A percentile compares a stretch with the other conserved stretches of the same genome.
phyloP scores from a whole-genome alignment of 2,888 invertebrate species.

The Phymatocera aterrima region DNA sequence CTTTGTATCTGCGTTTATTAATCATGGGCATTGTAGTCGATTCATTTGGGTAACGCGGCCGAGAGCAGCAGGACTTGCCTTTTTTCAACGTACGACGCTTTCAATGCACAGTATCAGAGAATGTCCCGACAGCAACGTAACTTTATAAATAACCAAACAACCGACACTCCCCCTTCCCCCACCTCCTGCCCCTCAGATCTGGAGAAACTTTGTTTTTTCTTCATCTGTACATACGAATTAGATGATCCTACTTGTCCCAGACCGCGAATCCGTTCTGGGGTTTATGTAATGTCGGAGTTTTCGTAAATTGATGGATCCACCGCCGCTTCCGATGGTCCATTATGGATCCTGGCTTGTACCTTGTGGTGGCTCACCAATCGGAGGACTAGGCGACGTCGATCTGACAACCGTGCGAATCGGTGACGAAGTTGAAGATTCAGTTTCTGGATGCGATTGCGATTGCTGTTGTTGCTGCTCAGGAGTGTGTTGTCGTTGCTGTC shows the following conservation, averaged over 20 bases:
- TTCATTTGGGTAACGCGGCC: neutral
- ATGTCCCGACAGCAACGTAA: conserved; percentile 9
- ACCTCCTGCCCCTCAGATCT: neutral
- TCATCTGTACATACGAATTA: conserved; percentile 63
- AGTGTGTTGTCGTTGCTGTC: conserved; percentile 44
- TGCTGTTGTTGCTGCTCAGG: conserved; percentile 46
- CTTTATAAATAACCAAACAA: neutral
- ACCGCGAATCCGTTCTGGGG: conserved; percentile 58
- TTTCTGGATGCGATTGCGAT: conserved; percentile 49
- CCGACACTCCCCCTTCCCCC: conserved; percentile 52
- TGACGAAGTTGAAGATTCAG: conserved; percentile 43
- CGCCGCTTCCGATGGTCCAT: conserved; percentile 65
- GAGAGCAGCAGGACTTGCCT: neutral
- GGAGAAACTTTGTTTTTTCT: conserved; percentile 56
- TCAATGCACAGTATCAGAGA: neutral
- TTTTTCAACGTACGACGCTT: neutral
- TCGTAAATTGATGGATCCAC: conserved; percentile 58
- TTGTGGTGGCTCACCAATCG: conserved; percentile 66
- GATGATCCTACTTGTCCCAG: conserved; percentile 53
- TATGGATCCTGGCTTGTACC: conserved; percentile 71
- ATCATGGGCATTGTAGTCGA: neutral
- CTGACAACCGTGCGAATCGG: conserved; percentile 57
- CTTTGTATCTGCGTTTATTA: neutral
- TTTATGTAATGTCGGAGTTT: conserved; percentile 55
- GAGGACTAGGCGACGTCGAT: conserved; percentile 63